Evolutionary conservation across 64 coral and sea anemone genomes (phyloP).

Genomic region (Hydrozoanthus tunicans): DNA sequence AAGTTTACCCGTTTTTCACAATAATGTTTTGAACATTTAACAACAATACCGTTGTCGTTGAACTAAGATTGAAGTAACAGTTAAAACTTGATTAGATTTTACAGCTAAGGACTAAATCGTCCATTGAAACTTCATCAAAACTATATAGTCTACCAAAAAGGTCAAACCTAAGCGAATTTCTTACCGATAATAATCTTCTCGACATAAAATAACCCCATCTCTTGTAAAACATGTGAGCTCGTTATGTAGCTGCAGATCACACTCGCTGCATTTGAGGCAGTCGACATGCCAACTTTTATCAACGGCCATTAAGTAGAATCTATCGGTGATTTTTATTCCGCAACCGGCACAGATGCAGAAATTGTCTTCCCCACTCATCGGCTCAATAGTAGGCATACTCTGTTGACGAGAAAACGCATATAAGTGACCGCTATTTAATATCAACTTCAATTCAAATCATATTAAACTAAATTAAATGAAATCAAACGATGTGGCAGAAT

Average conservation of each 20-base stretch:
- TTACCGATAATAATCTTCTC: conserved; percentile 91
- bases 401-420: neutral
- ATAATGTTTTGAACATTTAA: too few relatives aligned
- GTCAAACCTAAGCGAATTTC: conserved; percentile 1
- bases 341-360: conserved; percentile 83
- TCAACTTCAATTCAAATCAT: neutral
- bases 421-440: neutral
- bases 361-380: conserved; percentile 72
- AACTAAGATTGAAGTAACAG: neutral
- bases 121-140: neutral
- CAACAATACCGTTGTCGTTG: too few relatives aligned
- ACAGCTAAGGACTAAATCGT: neutral
- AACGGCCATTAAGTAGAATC: conserved; percentile 89
- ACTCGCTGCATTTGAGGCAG: conserved; percentile 87
- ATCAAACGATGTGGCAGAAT: neutral
- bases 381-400: conserved; percentile 77
- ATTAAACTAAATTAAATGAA: neutral
- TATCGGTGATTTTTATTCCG: conserved; percentile 69
- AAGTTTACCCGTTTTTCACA: too few relatives aligned
- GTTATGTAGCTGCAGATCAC: conserved; percentile 80
- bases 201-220: conserved; percentile 86
- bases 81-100: neutral
- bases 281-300: conserved; percentile 80
- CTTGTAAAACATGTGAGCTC: conserved; percentile 88
- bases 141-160: neutral